A percentile compares a stretch with the other conserved stretches of the same genome.
These are phyloP conservation scores for Raja brachyura DNA, from an alignment of 2,113 vertebrate genomes.

Conservation along the genomic window DNA sequence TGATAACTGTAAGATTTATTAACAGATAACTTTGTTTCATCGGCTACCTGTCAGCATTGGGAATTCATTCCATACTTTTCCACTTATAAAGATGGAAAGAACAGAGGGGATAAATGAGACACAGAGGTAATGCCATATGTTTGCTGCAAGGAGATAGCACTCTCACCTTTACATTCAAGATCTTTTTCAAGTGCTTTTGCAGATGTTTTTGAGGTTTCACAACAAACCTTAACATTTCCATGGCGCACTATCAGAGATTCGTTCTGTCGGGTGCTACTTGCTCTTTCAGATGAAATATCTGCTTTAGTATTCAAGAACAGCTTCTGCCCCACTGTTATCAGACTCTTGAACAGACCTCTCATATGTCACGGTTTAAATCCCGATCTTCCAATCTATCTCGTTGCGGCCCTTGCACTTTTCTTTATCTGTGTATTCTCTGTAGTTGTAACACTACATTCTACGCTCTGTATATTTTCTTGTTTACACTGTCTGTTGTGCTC, in stretches of 20 bases:
- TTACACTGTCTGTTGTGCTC: no score
- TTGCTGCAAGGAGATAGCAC: no score
- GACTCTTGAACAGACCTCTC: no score
- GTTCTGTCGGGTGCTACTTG: background rate
- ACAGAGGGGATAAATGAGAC: background rate
- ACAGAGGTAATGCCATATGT: background rate
- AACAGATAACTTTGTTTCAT: conserved; percentile 9
- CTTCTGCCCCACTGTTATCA: no score
- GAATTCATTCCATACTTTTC: background rate
- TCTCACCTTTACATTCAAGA: background rate
- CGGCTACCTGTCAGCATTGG: background rate
- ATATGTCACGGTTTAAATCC: no score
- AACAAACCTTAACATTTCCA: background rate
- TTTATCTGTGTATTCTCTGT: no score
- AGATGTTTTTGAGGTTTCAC: background rate
- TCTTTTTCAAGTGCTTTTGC: background rate
- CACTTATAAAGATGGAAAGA: background rate
- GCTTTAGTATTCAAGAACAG: background rate
- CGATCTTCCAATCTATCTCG: no score
- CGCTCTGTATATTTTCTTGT: no score
- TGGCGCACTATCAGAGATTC: background rate
- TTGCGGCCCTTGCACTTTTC: no score
- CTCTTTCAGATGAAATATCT: background rate
- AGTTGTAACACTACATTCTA: no score
- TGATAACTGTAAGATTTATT: background rate